Percentiles rank a stretch among this genome's conserved stretches.
These are phyloP conservation scores for Spodoptera littoralis DNA, from an alignment of 2,888 invertebrate species.

Conservation along the genomic window DNA sequence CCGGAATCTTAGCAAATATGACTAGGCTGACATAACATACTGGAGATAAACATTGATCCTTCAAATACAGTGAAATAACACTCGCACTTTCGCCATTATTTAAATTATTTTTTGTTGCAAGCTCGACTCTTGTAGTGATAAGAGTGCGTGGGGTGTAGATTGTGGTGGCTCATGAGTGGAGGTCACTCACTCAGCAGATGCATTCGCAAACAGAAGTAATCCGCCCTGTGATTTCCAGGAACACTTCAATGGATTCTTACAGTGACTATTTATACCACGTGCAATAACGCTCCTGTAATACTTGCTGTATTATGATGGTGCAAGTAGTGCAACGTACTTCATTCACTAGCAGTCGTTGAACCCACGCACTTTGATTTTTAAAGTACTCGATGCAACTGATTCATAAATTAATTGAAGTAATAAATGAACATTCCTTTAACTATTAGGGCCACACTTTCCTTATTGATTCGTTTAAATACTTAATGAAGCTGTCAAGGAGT, in stretches of 20 bases:
- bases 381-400: constrained; percentile 43
- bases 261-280: constrained; percentile 54
- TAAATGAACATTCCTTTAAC: constrained; percentile 18
- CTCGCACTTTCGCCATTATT: too few species aligned
- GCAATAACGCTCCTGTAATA: constrained; percentile 45
- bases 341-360: constrained; percentile 61
- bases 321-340: constrained; percentile 54
- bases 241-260: constrained; percentile 57
- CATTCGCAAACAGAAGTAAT: constrained; percentile 25
- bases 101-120: too few species aligned
- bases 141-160: too few species aligned
- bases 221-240: constrained; percentile 52
- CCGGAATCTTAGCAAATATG: constrained; percentile 6
- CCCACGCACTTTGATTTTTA: constrained; percentile 54
- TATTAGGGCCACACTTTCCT: constrained; percentile 9
- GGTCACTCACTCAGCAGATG: constrained; percentile 6
- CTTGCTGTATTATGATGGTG: constrained; percentile 42
- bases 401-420: constrained; percentile 46
- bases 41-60: neutral
- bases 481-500: constrained; percentile 2
- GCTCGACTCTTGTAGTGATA: too few species aligned
- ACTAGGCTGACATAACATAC: constrained; percentile 23
- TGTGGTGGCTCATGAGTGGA: constrained; percentile 4
- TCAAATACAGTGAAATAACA: too few species aligned
- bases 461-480: constrained; percentile 11